Percentiles rank a stretch among this genome's conserved stretches.
Conservation (phyloP, 2,797 vertebrate genomes). For the Clarias laeviceps region DNA sequence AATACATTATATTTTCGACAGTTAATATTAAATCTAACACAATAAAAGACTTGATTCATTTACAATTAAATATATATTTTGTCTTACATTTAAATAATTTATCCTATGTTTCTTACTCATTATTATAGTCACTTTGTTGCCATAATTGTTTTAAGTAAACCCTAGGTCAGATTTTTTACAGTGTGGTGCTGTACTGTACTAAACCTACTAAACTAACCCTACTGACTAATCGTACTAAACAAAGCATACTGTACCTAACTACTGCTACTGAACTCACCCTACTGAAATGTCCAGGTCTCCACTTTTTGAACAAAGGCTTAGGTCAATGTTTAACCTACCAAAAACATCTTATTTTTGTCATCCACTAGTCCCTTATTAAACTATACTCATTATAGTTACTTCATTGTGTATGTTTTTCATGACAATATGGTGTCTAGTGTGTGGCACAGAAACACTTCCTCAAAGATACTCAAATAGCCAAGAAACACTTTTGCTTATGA, state of each 20-base stretch:
- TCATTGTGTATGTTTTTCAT: neutral
- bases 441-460: neutral
- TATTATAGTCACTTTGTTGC: no score
- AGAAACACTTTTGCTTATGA: neutral
- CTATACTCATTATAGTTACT: neutral
- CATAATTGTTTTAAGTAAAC: no score
- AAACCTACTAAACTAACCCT: neutral
- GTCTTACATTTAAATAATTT: no score
- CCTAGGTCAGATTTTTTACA: no score
- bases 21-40: no score
- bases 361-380: neutral
- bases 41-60: no score
- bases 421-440: neutral
- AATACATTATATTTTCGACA: no score
- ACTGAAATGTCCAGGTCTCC: neutral
- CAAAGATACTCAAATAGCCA: neutral
- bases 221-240: neutral
- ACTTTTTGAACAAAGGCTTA: neutral
- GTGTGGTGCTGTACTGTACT: neutral
- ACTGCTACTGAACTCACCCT: neutral
- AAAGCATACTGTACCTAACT: no score
- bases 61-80: no score
- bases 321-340: neutral
- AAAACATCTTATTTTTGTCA: neutral
- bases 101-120: no score